Evolutionary conservation across 2,888 invertebrate genomes (phyloP), one percentile per base, ranked within the genome.

Genomic region (Erannis defoliaria): DNA sequence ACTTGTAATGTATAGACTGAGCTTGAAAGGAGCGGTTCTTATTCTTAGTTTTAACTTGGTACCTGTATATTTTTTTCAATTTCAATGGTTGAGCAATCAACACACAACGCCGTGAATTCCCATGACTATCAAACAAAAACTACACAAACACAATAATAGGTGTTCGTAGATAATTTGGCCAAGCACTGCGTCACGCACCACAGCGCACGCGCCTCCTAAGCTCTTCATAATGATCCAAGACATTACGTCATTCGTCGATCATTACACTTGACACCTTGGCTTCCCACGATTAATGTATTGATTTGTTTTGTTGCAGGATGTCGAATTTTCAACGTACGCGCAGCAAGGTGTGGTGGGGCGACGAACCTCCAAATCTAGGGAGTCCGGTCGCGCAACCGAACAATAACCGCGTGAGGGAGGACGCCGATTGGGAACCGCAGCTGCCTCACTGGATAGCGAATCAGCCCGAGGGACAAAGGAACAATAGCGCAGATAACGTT

Each of bases 261-360:
- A 91, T 91, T 91, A 89, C 69, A 70, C 72, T 71, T 73, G 75
- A 76, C 80, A 80, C 78, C 77, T 81, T 71, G 71, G 69, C 67
- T 90, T 92, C 90, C 85, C 90, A 91, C 89, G 88, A 82, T 76
- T 85, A 80, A 86, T 56, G 16, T 68, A 70, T 70, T 73, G 68
- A 68, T 81, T 81, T 84, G 85, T 81, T 79, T 88, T 88, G 78
- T 85, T 83, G 70, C 88, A 92, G 91, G 85, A 95, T 95, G 95
- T 93, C 94, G 57, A 94, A 94, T 82, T 95, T 95, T 81, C 95
- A 95, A 88, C 91, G 95, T 74, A 94, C 94, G 68, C 94, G 94
- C 67, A 95, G 95, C 84, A 95, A 95, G 85, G 95, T 95, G 10
- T 95, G 95, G 95, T 95, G 95, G 95, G 94, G 94, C 59, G 94